Evolutionary conservation across 1,140 invertebrate species (phyloP), one percentile per base, ranked within the genome.

Genomic region (Papilio polytes): DNA sequence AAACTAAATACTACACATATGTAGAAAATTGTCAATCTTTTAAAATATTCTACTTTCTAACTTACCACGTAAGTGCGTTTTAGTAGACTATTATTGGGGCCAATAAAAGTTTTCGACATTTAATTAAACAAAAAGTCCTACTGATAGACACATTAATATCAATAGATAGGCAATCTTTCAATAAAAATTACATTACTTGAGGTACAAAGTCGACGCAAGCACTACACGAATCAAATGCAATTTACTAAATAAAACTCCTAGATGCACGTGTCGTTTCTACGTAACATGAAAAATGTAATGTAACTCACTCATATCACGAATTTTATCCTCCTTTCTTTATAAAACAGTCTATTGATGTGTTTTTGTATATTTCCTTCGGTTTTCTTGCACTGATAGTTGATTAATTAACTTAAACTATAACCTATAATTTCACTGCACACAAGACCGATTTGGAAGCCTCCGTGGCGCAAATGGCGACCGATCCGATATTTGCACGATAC

Each of bases 381-480:
- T 88, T 86, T 79, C 82, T 87, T 86, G 88, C 88, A 89, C 90
- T 82, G 83, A 86, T 88, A 87, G 85, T 84, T 81, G 80, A 81
- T 79, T 66, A 83, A 84, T 87, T 80, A 84, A 84, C 77, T 80
- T 85, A 86, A 85, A 80, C 87, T 91, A 90, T 94, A 94, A 94
- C 92, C 92, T 94, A 89, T 81, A 91, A 91, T 88, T 85, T 86
- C 83, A 87, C 84, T 82, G 86, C 88, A 91, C 87, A 90, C 88
- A 89, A 86, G 81, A 85, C 83, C 78, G 80, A 86, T 80, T 85
- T 80, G 82, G 81, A 81, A 88, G 87, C 83, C 73, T 87, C 90
- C 91, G 92, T 91, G 91, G 91, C 90, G 88, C 86, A 91, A 94
- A 94, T 94, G 93, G 93, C 93, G 91, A 94, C 93, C 87, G 81